Base-by-base conservation (phyloP, 1,140 invertebrate genomes). In the Drosophila pruinosa region DNA sequence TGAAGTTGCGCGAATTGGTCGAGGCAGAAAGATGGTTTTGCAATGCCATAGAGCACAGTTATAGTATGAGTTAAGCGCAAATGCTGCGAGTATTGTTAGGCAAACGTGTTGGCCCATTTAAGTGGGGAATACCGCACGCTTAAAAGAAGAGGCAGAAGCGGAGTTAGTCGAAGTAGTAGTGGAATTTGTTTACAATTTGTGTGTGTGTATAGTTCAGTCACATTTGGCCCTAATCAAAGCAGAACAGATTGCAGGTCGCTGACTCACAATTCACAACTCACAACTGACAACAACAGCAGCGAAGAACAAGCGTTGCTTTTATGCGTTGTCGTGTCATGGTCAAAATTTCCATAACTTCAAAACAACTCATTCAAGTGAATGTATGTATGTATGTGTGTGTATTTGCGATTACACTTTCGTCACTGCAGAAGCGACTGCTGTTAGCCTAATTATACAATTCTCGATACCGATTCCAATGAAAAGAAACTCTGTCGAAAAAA, bases 171-270 rank as follows among this genome's bases (percentile, higher is more conserved):
- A 47, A 47, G 39, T 14, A 10, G 45, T n/a, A 47, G 45, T 21
- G 15, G 12, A 45, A 70, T 56, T 64, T 70, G 75, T 78, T 78
- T 82, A 70, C 71, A 83, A 61, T 73, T 79, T 63, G 24, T 50
- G 52, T 47, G 50, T 19, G 61, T 36, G 54, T 38, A 53, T 70
- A 77, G 79, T 82, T 82, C 79, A 83, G 61, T 83, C 80, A 83
- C 79, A 72, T 85, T 83, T 83, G 79, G 80, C 80, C 80, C 78
- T 85, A 79, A 83, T 79, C 80, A 85, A 83, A 85, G 74, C 80
- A 78, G 75, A 78, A 75, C 79, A 85, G 69, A 85, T 75, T 69
- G 59, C 75, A 74, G 56, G 54, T 54, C 63, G 64, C 64, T 77
- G 74, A 86, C 73, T 88, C 82, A 86, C 48, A 68, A 59, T 47